These are phyloP conservation scores for Limnothrissa miodon DNA, from an alignment of 2,113 vertebrate species.

Conservation along the genomic window DNA sequence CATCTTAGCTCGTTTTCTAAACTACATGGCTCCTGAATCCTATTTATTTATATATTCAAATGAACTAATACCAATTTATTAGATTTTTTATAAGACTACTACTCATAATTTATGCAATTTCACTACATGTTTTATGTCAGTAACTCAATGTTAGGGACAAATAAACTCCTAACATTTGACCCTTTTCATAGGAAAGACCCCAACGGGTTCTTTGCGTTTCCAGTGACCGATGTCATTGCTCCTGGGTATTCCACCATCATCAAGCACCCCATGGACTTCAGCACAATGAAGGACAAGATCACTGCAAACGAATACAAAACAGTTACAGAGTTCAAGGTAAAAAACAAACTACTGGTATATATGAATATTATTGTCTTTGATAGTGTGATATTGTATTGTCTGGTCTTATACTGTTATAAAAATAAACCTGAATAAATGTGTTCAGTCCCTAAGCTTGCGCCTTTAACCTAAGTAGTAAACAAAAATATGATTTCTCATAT, in stretches of 20 bases:
- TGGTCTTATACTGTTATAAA: background rate
- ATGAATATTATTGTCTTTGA: background rate
- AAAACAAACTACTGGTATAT: background rate
- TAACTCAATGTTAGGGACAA: too few species aligned
- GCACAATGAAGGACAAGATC: constrained; percentile 97
- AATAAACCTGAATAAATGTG: background rate
- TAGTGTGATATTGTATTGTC: background rate
- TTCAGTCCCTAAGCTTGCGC: background rate
- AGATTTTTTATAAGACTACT: too few species aligned
- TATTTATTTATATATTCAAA: too few species aligned
- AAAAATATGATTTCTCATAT: constrained; percentile 33
- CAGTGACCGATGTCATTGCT: constrained; percentile 95
- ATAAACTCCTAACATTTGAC: constrained; percentile 43
- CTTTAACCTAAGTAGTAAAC: background rate
- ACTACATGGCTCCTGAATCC: too few species aligned
- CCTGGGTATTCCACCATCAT: constrained; percentile 98
- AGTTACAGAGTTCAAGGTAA: constrained; percentile 96
- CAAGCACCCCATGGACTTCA: constrained; percentile 99
- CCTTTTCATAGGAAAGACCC: constrained; percentile 85
- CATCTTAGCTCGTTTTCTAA: too few species aligned
- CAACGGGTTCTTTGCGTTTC: constrained; percentile 95
- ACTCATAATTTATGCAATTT: too few species aligned
- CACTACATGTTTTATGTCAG: too few species aligned
- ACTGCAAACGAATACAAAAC: constrained; percentile 92
- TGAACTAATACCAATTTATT: too few species aligned